Evolutionary conservation across 2,797 vertebrate species (phyloP), one percentile per base, ranked within the genome.

Genomic region (Toxotes lorentzi): DNA sequence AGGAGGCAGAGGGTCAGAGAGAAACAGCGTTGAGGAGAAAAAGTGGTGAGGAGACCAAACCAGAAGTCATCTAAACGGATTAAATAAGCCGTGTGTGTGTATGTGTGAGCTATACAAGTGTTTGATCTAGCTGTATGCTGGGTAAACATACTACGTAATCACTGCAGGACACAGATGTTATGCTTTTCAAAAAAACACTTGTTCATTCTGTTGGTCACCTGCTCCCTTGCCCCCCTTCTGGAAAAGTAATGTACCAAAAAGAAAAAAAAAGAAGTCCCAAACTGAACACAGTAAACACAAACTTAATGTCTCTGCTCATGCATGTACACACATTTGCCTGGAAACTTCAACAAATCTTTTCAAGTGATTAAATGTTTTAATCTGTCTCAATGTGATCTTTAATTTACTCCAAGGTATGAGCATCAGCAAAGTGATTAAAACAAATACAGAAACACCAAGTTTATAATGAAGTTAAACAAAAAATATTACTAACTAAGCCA

Each of bases 71-170:
- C n/a, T 35, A 72, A 76, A 61, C 30, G 14, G 19, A 82, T 73
- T 73, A 59, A 76, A 79, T 71, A 57, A 63, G 43, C 30, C 19
- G 27, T 50, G 14, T 34, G 32, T 10, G 12, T 41, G 40, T 27
- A 16, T 32, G 47, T 21, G 16, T 57, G 2, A 3, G 68, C 63
- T 40, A 79, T 7, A 53, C 47, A 24, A 56, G 70, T 30, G 70
- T 77, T 73, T 84, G 59, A 78, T 78, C 53, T 71, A 24, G 35
- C 71, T 73, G 23, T 34, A 60, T 16, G 21, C 17, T 58, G 17
- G 62, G 51, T 43, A 59, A 78, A 67, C 32, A 62, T 59, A 32
- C 17, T 24, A 27, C 56, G 53, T 73, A n/a, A 63, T 77, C 54
- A 59, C 34, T 66, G 64, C 69, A 58, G 60, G 56, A 60, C 68